Percentiles rank a stretch among this genome's conserved stretches.
Conservation (phyloP, 2,797 vertebrate species). For the Psittacula derbiana region DNA sequence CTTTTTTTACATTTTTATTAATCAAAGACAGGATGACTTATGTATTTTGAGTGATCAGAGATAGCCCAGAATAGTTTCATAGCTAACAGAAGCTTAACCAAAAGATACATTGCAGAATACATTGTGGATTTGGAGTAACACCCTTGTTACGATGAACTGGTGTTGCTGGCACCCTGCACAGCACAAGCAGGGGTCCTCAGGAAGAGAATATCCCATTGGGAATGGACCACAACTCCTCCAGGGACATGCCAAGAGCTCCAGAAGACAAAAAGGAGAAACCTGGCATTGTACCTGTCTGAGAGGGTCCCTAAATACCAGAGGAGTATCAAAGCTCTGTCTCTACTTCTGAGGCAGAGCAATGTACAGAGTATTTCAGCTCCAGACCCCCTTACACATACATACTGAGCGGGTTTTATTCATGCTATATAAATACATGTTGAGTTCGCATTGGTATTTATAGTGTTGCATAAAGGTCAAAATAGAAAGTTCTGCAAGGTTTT, state of each 20-base stretch:
- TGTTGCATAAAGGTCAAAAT: not conserved
- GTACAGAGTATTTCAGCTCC: not conserved
- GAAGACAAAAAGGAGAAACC: not conserved
- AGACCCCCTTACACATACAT: not conserved
- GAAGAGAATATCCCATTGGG: not conserved
- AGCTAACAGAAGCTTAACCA: not conserved
- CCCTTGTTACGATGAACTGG: not conserved
- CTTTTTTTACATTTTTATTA: constrained; percentile 45
- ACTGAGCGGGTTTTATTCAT: not conserved
- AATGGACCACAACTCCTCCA: not conserved
- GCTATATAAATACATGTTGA: not conserved
- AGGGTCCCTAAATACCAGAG: not conserved
- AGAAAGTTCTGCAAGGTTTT: not conserved
- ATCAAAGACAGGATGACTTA: not conserved
- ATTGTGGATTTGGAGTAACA: not conserved
- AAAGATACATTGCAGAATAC: not conserved
- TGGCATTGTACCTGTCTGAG: not conserved
- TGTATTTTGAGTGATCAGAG: not conserved
- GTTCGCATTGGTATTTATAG: not conserved
- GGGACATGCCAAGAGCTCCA: not conserved
- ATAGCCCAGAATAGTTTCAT: not conserved
- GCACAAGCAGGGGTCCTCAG: not conserved
- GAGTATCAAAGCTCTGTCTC: not conserved
- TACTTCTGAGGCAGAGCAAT: not conserved
- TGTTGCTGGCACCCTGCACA: not conserved